Evolutionary conservation across 30 jellyfish, hydroid and myxozoan genomes (phyloP).

Genomic region (Chrysaora quinquecirrha): DNA sequence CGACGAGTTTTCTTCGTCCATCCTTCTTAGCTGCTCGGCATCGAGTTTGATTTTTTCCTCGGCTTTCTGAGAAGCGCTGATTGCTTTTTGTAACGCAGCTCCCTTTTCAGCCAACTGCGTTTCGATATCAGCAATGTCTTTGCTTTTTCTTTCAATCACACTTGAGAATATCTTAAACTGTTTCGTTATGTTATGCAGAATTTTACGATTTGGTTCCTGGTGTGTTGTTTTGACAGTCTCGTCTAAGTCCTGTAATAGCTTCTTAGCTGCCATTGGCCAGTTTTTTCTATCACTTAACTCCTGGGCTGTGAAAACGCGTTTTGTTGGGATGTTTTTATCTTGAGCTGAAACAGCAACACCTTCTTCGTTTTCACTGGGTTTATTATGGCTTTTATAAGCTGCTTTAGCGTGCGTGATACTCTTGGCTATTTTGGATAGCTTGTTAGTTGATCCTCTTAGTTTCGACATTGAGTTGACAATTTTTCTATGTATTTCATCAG

Average conservation of each 20-base stretch:
- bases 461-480: slow-evolving; percentile 28
- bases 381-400: not conserved
- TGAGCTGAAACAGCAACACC: not conserved
- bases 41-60: slow-evolving; percentile 14
- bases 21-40: not conserved
- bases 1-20: slow-evolving; percentile 13
- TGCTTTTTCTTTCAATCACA: slow-evolving; percentile 35
- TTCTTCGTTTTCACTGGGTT: not conserved
- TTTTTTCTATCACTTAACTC: slow-evolving; percentile 50
- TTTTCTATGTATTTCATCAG: slow-evolving; percentile 7
- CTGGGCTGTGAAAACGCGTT: slow-evolving; percentile 18
- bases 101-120: slow-evolving; percentile 33
- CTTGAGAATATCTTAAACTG: slow-evolving; percentile 51
- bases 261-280: slow-evolving; percentile 56
- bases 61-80: not conserved
- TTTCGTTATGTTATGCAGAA: slow-evolving; percentile 23
- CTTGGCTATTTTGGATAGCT: slow-evolving; percentile 26
- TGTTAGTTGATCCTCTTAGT: not conserved
- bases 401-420: slow-evolving; percentile 9
- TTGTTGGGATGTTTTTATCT: not conserved
- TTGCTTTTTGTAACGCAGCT: slow-evolving; percentile 38
- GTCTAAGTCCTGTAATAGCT: slow-evolving; percentile 36
- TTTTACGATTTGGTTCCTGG: slow-evolving; percentile 31
- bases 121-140: slow-evolving; percentile 46
- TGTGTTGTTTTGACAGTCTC: slow-evolving; percentile 45